Percentiles rank a stretch among this genome's conserved stretches.
Conservation (phyloP, 2,113 vertebrate genomes). For the Quiscalus mexicanus region DNA sequence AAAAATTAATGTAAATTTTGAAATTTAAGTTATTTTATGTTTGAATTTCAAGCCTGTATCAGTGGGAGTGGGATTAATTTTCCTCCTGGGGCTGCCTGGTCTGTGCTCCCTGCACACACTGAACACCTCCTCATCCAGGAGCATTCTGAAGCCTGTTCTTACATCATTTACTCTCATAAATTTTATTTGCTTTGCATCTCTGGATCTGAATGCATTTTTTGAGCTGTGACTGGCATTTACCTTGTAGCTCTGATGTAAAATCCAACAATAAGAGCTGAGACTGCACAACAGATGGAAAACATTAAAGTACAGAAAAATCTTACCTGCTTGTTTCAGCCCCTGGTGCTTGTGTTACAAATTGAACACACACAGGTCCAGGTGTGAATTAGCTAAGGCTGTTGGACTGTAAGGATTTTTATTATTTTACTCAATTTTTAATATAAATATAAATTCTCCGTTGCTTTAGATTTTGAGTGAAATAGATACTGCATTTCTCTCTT, state of each 20-base stretch:
- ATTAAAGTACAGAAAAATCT: background rate
- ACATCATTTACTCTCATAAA: background rate
- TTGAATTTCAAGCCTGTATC: background rate
- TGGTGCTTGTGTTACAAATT: background rate
- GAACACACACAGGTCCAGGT: background rate
- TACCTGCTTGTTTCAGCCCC: background rate
- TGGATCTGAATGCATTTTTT: background rate
- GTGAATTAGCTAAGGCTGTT: background rate
- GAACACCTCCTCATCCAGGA: background rate
- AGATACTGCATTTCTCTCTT: background rate
- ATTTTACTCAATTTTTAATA: background rate
- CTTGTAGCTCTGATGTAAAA: background rate
- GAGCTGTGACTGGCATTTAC: background rate
- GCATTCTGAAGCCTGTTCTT: constrained; percentile 20
- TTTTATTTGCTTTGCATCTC: background rate
- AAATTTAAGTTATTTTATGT: background rate
- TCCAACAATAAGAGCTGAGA: background rate
- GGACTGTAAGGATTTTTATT: background rate
- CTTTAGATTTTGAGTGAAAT: background rate
- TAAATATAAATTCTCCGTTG: background rate
- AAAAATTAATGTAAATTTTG: constrained; percentile 6
- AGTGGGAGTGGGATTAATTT: background rate
- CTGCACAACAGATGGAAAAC: background rate
- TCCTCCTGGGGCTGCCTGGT: background rate
- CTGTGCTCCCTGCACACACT: background rate